Percentiles rank a stretch among this genome's conserved stretches.
These are phyloP conservation scores for Grammomys surdaster DNA, from an alignment of 2,113 vertebrate genomes.

Conservation along the genomic window DNA sequence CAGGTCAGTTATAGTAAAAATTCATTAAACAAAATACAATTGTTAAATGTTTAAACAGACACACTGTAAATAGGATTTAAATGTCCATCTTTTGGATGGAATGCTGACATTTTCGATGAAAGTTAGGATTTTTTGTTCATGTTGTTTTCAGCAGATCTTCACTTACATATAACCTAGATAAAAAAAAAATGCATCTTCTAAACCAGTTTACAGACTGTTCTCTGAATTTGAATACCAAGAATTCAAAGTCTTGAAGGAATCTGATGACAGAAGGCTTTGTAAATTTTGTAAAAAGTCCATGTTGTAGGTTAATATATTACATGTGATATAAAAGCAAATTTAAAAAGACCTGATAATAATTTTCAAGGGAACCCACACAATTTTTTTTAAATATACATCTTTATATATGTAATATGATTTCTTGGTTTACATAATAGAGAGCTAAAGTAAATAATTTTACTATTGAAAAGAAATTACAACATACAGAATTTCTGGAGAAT, in stretches of 20 bases:
- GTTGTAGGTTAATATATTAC: not conserved
- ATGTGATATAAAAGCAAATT: constrained; percentile 10
- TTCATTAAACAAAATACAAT: constrained; percentile 46
- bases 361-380: constrained; percentile 11
- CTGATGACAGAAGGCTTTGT: not conserved
- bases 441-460: not conserved
- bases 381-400: not conserved
- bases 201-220: constrained; percentile 22
- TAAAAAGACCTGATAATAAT: constrained; percentile 28
- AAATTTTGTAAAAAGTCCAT: not conserved
- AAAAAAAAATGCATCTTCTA: not conserved
- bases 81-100: not conserved
- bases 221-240: constrained; percentile 4
- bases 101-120: not conserved
- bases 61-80: constrained; percentile 13
- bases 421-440: not conserved
- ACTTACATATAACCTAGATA: not conserved
- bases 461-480: not conserved
- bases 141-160: not conserved
- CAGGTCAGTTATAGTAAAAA: constrained; percentile 32
- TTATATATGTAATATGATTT: not conserved
- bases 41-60: constrained; percentile 18
- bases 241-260: constrained; percentile 33
- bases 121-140: not conserved
- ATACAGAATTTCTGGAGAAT: not conserved